These are phyloP conservation scores for Cylindroiulus punctatus DNA, from an alignment of 2,888 invertebrate species.

Conservation along the genomic window DNA sequence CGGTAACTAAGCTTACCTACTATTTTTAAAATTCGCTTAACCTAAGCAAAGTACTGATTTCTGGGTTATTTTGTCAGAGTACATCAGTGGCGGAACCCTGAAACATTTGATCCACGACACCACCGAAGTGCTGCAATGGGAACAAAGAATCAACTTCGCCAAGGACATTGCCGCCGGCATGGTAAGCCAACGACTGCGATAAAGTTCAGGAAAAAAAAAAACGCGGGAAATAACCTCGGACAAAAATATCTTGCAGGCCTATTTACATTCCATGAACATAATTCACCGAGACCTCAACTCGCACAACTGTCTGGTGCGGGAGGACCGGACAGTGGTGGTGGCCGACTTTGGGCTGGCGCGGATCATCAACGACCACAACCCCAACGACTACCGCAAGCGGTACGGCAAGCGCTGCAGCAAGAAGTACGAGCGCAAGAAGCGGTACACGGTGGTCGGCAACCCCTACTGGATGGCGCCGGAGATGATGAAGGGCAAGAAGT, in stretches of 20 bases:
- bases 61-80: constrained; percentile 71
- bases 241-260: constrained; percentile 66
- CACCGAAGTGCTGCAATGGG: constrained; percentile 78
- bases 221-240: too few species aligned
- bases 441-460: constrained; percentile 96
- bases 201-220: neutral
- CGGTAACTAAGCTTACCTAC: constrained; percentile 60
- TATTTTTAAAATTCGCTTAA: too few species aligned
- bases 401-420: constrained; percentile 69
- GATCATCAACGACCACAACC: constrained; percentile 63
- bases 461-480: constrained; percentile 99
- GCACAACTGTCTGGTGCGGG: constrained; percentile 90
- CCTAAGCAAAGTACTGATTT: too few species aligned
- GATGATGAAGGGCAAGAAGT: constrained; percentile 96
- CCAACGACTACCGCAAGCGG: constrained; percentile 59
- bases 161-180: constrained; percentile 93
- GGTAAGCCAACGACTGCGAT: constrained; percentile 68
- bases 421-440: constrained; percentile 79
- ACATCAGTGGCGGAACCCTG: constrained; percentile 89
- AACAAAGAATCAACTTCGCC: constrained; percentile 82
- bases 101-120: constrained; percentile 83
- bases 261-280: constrained; percentile 92
- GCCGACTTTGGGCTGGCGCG: constrained; percentile 95
- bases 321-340: constrained; percentile 91
- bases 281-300: constrained; percentile 96